Percentiles rank a stretch among this genome's conserved stretches.
Evolutionary conservation across 2,113 vertebrate genomes (phyloP).

Genomic region (Tetrax tetrax): DNA sequence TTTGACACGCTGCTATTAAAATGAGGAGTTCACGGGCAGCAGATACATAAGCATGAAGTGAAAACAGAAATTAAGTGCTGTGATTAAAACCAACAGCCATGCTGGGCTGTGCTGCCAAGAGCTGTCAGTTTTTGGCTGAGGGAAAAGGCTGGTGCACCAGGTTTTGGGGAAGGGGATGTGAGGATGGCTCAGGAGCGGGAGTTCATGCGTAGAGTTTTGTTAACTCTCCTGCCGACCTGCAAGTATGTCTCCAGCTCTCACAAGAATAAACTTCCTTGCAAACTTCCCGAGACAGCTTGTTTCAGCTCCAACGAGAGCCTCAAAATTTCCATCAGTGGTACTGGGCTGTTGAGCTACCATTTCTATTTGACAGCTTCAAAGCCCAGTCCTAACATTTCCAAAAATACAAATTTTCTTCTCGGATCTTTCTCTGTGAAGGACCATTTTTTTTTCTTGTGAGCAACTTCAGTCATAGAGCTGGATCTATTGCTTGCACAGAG

Average conservation of each 20-base stretch:
- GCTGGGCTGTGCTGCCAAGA: background rate
- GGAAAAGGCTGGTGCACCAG: background rate
- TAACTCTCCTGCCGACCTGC: background rate
- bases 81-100: conserved; percentile 6
- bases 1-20: background rate
- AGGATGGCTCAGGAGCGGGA: background rate
- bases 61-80: conserved; percentile 20
- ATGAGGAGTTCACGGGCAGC: background rate
- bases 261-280: background rate
- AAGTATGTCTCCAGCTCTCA: background rate
- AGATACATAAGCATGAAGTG: background rate
- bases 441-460: background rate
- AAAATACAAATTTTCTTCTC: background rate
- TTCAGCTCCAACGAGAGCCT: background rate
- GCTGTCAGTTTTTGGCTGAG: background rate
- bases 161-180: background rate
- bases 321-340: background rate
- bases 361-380: background rate
- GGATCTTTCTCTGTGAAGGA: background rate
- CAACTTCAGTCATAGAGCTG: background rate
- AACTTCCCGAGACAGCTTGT: background rate
- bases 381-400: background rate
- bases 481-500: background rate
- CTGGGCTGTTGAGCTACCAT: background rate
- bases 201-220: background rate